A percentile compares a stretch with the other conserved stretches of the same genome.
Evolutionary conservation across 2,888 invertebrate species (phyloP).

Genomic region (Lasioglossum zephyrum): DNA sequence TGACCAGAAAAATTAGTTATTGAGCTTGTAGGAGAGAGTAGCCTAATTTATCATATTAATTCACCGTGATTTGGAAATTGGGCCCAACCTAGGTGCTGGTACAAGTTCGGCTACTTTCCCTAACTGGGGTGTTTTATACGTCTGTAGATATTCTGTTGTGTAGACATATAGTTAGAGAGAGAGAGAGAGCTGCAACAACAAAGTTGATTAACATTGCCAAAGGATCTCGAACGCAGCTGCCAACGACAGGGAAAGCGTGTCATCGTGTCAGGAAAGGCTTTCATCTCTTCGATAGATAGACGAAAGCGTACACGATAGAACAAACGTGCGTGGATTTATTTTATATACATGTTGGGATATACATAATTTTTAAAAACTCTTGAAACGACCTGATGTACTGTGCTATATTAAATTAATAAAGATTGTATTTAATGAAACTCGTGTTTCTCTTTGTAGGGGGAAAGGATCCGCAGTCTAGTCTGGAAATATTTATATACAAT

Average conservation of each 20-base stretch:
- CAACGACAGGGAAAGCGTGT: conserved; percentile 27
- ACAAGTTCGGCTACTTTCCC: neutral
- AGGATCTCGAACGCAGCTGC: neutral
- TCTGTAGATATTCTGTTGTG: neutral
- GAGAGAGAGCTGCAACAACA: neutral
- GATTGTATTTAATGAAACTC: neutral
- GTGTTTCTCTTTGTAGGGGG: neutral
- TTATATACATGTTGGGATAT: neutral
- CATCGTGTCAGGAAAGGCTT: neutral
- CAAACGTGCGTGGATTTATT: neutral
- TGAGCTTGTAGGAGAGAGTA: neutral
- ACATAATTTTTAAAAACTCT: neutral
- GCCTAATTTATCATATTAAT: neutral
- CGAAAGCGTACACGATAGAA: neutral
- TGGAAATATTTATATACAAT: neutral
- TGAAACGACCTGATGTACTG: neutral
- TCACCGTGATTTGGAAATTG: neutral
- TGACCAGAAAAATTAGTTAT: neutral
- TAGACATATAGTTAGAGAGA: neutral
- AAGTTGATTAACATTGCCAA: conserved; percentile 8
- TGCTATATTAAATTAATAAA: conserved; percentile 5
- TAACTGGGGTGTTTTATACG: neutral
- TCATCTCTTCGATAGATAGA: neutral
- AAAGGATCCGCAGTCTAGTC: too few species aligned
- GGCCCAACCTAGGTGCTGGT: neutral